Percentiles rank a stretch among this genome's conserved stretches.
These are phyloP conservation scores for Phycodurus eques DNA, from an alignment of 2,113 vertebrate species.

Conservation along the genomic window DNA sequence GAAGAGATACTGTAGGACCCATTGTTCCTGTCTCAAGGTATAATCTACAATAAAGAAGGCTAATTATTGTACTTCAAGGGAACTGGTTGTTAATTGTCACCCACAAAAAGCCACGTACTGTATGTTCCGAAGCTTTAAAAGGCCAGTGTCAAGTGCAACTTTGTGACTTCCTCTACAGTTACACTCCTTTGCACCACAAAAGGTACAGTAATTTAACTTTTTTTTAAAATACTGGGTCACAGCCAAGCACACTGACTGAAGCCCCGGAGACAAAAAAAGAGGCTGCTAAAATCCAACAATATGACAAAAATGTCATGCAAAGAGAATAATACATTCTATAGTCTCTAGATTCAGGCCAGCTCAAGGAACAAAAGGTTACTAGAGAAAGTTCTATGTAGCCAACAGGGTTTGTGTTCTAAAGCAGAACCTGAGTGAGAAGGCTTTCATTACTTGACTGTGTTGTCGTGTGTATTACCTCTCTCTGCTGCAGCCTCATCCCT, in stretches of 20 bases:
- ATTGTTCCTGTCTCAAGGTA: too few relatives aligned
- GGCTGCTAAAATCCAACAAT: background rate
- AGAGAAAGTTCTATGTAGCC: background rate
- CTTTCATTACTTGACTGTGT: background rate
- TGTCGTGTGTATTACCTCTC: slow-evolving; percentile 75
- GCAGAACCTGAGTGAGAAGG: background rate
- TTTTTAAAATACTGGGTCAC: background rate
- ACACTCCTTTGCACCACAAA: background rate
- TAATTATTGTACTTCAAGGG: too few relatives aligned
- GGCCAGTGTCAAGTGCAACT: too few relatives aligned
- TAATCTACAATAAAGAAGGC: too few relatives aligned
- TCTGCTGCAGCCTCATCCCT: slow-evolving; percentile 76
- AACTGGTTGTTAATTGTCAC: too few relatives aligned
- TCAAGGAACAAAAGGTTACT: background rate
- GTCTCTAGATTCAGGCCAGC: background rate
- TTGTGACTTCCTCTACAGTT: background rate
- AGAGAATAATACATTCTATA: background rate
- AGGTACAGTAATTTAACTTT: too few relatives aligned
- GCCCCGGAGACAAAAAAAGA: background rate
- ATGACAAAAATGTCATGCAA: background rate
- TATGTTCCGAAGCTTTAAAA: too few relatives aligned
- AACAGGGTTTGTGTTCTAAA: background rate
- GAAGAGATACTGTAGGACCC: too few relatives aligned
- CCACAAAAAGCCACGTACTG: too few relatives aligned
- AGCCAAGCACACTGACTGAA: too few relatives aligned